Evolutionary conservation across 2,113 vertebrate genomes (phyloP), one percentile per base, ranked within the genome.

Genomic region (Anguilla rostrata): DNA sequence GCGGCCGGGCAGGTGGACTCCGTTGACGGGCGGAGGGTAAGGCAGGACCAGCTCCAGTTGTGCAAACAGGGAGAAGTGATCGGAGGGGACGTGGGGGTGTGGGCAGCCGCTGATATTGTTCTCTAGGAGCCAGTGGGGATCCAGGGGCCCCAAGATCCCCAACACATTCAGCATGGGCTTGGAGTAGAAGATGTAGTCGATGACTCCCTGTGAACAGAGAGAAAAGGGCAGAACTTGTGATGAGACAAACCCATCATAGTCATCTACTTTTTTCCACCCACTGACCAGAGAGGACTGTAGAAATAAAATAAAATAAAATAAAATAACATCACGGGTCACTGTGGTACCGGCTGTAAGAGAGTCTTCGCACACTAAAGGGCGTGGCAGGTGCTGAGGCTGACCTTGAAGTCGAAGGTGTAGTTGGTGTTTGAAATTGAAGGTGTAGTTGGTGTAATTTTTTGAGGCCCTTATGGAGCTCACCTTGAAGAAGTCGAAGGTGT

Each of bases 161-260:
- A 99, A 94, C 90, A 98, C 97, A 91, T 98, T 99, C 94, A 99
- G 96, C 88, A 98, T 96, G 96, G 98, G 98, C 96, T 97, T 97
- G 86, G 98, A 99, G 94, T 97, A 98, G 96, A 99, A 99, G 96
- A 99, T 98, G 95, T 99, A 99, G 95, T 99, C 98, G 91, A 99
- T 99, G 94, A 99, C 97, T 95, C 98, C 98, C 98, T 99, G 92
- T 66, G 87, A 88, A 92, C 39, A 88, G 88, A 82, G 87, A n/a
- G 46, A 82, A 83, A 83, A 26, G 5, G 41, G 41, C 40, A 66
- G 34, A 15, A 46, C 43, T 60, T 20, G 18, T 60, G 6, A 8
- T 8, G 8, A 43, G 39, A n/a, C 22, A 34, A 34, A 34, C 34
- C 34, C 34, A 34, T 34, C 34, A 34, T 34, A 34, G 34, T 34